phyloP scores from a whole-genome alignment of 1,140 invertebrate species.

The Leguminivora glycinivorella region DNA sequence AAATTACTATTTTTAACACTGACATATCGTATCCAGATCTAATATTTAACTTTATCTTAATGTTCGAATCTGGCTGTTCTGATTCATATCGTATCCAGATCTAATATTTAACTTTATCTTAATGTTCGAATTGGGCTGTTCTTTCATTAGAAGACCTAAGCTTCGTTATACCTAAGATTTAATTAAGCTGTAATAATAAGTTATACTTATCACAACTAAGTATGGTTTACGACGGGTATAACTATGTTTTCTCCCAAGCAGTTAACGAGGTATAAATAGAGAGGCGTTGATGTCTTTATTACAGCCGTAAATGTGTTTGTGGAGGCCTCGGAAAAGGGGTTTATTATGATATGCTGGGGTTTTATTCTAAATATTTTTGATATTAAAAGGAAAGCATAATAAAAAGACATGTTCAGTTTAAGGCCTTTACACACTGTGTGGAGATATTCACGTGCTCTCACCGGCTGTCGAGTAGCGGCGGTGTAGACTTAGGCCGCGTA shows the following conservation, averaged over 20 bases:
- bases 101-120: too few species aligned
- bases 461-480: too few species aligned
- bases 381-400: not conserved
- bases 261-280: slow-evolving; percentile 26
- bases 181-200: slow-evolving; percentile 10
- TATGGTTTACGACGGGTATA: slow-evolving; percentile 4
- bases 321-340: slow-evolving; percentile 30
- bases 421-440: too few species aligned
- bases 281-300: slow-evolving; percentile 44
- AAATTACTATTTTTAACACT: too few species aligned
- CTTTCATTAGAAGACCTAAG: slow-evolving; percentile 13
- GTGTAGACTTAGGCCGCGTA: too few species aligned
- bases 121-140: too few species aligned
- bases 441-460: too few species aligned
- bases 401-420: not conserved
- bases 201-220: slow-evolving; percentile 8
- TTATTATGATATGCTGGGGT: not conserved
- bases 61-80: too few species aligned
- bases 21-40: too few species aligned
- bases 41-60: too few species aligned
- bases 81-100: too few species aligned
- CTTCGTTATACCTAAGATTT: slow-evolving; percentile 5
- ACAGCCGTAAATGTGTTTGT: slow-evolving; percentile 38
- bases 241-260: slow-evolving; percentile 16
- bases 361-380: not conserved